Evolutionary conservation across 2,888 invertebrate genomes (phyloP).

Genomic region (Latrodectus hesperus): DNA sequence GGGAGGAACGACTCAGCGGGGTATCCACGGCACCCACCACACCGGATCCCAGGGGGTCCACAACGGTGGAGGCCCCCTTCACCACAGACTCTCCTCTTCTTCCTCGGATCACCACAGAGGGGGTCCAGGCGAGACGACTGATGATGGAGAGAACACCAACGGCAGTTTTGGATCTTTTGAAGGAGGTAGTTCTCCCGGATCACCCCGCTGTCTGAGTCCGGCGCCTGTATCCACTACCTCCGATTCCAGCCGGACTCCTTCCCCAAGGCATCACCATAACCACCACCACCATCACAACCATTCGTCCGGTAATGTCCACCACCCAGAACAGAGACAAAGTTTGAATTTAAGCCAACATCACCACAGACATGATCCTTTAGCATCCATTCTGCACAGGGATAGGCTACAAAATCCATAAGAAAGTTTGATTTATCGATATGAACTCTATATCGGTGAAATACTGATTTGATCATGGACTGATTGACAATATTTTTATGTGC

Average conservation of each 20-base stretch:
- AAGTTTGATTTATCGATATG: background rate
- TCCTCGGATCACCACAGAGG: slow-evolving; percentile 49
- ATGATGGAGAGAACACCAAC: slow-evolving; percentile 68
- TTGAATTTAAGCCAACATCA: slow-evolving; percentile 37
- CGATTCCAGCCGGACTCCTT: slow-evolving; percentile 67
- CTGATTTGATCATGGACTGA: background rate
- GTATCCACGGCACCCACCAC: slow-evolving; percentile 11
- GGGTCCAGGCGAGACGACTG: slow-evolving; percentile 66
- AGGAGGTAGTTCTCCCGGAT: slow-evolving; percentile 44
- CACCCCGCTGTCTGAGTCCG: slow-evolving; percentile 67
- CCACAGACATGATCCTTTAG: slow-evolving; percentile 53
- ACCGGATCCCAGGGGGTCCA: slow-evolving; percentile 27
- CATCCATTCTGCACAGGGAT: slow-evolving; percentile 52
- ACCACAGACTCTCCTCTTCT: slow-evolving; percentile 63
- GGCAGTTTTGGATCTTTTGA: slow-evolving; percentile 62
- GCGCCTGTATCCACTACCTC: slow-evolving; percentile 70
- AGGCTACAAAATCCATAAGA: slow-evolving; percentile 27
- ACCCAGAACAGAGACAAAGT: slow-evolving; percentile 23
- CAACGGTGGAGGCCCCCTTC: slow-evolving; percentile 24
- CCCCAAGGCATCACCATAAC: slow-evolving; percentile 43
- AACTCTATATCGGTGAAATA: no score
- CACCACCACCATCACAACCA: slow-evolving; percentile 13
- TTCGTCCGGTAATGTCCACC: slow-evolving; percentile 7
- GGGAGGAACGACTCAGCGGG: slow-evolving; percentile 28
- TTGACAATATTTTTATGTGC: background rate